Conservation (phyloP, 2,797 vertebrate species). For the Hippopotamyrus pictus region DNA sequence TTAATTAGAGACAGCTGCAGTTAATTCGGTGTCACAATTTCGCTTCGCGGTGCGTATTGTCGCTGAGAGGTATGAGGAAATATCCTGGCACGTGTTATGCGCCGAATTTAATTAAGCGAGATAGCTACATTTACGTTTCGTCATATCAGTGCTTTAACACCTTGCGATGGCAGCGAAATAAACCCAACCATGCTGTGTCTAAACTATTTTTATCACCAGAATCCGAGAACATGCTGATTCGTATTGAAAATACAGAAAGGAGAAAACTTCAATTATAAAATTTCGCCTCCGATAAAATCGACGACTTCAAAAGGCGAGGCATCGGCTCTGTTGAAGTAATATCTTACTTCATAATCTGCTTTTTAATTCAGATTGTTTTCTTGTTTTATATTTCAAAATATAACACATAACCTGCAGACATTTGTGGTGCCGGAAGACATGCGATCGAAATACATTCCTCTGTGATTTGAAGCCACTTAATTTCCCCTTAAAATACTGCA, state of each 20-base stretch:
- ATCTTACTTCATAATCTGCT: neutral
- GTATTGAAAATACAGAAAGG: neutral
- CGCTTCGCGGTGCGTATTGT: neutral
- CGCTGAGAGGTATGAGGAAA: neutral
- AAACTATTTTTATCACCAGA: neutral
- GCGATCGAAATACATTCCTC: neutral
- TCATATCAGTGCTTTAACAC: conserved; percentile 11
- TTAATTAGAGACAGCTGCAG: neutral
- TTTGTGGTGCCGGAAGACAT: neutral
- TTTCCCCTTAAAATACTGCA: neutral
- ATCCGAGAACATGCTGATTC: conserved; percentile 1
- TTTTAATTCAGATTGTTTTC: conserved; percentile 5
- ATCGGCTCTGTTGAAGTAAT: neutral
- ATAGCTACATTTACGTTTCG: neutral
- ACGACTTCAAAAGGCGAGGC: neutral
- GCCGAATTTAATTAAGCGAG: neutral
- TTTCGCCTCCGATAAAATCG: neutral
- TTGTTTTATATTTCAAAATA: neutral
- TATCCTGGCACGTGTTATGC: neutral
- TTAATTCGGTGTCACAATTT: neutral
- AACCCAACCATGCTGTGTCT: neutral
- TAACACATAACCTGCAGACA: conserved; percentile 9
- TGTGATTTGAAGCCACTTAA: neutral
- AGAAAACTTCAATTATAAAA: conserved; percentile 4
- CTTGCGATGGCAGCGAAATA: neutral